Percentiles rank a stretch among this genome's conserved stretches.
Conservation (phyloP, 1,140 invertebrate genomes). For the Eufriesea mexicana region DNA sequence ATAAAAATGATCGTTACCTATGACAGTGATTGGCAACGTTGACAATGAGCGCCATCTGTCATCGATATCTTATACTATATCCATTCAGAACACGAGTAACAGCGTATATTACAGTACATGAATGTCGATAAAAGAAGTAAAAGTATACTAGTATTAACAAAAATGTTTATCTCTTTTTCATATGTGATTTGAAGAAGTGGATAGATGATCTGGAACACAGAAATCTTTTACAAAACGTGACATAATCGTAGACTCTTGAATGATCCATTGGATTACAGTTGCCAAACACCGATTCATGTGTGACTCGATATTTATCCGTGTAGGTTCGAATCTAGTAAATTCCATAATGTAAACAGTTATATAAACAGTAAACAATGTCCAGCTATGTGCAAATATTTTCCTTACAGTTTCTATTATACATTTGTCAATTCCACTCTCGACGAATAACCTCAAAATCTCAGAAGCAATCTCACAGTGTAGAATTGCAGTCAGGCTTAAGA, state of each 20-base stretch:
- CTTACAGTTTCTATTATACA: not conserved
- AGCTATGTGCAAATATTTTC: not conserved
- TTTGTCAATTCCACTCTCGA: slow-evolving; percentile 34
- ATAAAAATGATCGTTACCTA: not conserved
- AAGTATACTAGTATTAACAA: no score
- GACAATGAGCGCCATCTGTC: not conserved
- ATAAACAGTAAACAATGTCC: slow-evolving; percentile 16
- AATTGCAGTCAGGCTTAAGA: not conserved
- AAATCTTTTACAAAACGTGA: not conserved
- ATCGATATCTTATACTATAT: not conserved
- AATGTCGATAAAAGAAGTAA: not conserved
- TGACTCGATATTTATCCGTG: not conserved
- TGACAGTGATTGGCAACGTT: not conserved
- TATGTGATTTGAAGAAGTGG: not conserved
- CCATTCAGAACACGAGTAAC: not conserved
- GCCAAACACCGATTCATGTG: not conserved
- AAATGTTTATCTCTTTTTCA: not conserved
- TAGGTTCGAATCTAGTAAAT: slow-evolving; percentile 32
- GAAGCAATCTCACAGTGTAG: not conserved
- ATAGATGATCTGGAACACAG: not conserved
- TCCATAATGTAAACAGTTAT: not conserved
- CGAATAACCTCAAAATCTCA: not conserved
- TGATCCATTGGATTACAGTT: not conserved
- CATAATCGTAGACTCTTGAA: not conserved
- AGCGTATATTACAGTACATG: not conserved